Evolutionary conservation across 2,113 vertebrate species (phyloP), one percentile per base, ranked within the genome.

Genomic region (Callithrix jacchus): DNA sequence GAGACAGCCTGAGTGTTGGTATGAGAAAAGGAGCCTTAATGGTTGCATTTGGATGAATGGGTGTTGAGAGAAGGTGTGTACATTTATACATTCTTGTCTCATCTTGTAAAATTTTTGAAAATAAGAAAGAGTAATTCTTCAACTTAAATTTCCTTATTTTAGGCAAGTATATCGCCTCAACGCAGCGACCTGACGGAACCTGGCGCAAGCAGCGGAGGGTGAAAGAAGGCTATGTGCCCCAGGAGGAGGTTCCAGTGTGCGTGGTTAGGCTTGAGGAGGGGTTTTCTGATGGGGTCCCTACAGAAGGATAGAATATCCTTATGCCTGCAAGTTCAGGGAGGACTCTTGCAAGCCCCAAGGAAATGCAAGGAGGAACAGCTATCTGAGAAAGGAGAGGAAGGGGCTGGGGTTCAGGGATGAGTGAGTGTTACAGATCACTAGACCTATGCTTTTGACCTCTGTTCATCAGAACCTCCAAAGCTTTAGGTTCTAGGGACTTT

Each of bases 171-270:
- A 99, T 99, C 37, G 99, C 99, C 40, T 98, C 99, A 87, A 99
- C 99, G 66, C 99, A 99, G 98, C 98, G 99, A 49, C 99, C 99
- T 0, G 99, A 99, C 96, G 99, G 99, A 42, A 99, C 99, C 25
- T 99, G 99, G 99, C 98, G 99, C 97, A 99, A 99, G 96, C 99
- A 99, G 32, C 98, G 99, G 95, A 98, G 98, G 84, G 99, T 99
- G 93, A 99, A 99, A 98, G 99, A 99, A 49, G 99, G 99, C 83
- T 99, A 99, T 45, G 99, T 99, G 4, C 99, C 99, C 0, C 99
- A 99, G 98, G 99, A 99, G 97, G 99, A 99, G 97, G 99, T 99
- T 73, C 99, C 99, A 9, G 99, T 99, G 99, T 99, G 98, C 98
- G 99, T 99, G 71, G 71, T 30, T 35, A 87, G 96, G 87, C 68